Evolutionary conservation across 2,888 invertebrate genomes (phyloP).

Genomic region (Athetis lepigone): DNA sequence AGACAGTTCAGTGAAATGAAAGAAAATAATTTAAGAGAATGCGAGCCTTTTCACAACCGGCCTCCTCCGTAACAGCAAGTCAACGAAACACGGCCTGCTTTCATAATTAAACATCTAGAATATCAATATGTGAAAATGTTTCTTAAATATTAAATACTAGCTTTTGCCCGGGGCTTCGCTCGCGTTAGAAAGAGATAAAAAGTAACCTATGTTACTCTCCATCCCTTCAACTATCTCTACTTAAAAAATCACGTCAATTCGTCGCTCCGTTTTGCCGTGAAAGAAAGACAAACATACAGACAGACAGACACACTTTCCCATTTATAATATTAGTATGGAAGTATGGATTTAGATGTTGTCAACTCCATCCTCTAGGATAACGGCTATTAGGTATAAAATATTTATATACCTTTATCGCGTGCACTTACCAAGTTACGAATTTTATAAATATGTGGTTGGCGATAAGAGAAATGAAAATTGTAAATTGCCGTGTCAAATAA

Average conservation of each 20-base stretch:
- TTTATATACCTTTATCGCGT: slow-evolving; percentile 47
- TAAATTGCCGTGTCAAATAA: slow-evolving; percentile 80
- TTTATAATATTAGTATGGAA: no score
- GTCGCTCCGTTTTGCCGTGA: no score
- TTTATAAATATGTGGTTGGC: slow-evolving; percentile 60
- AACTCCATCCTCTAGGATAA: slow-evolving; percentile 11
- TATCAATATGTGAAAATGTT: slow-evolving; percentile 4
- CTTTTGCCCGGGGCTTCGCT: no score
- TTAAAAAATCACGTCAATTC: no score
- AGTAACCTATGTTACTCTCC: no score
- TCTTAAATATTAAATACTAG: no score
- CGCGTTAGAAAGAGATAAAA: no score
- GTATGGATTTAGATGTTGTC: slow-evolving; percentile 14
- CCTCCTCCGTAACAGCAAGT: slow-evolving; percentile 59
- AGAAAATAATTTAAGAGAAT: slow-evolving; percentile 71
- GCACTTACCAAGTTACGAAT: slow-evolving; percentile 46
- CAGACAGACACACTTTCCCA: no score
- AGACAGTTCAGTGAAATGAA: slow-evolving; percentile 68
- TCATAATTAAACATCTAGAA: slow-evolving; percentile 29
- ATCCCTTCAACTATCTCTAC: no score
- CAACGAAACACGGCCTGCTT: slow-evolving; percentile 57
- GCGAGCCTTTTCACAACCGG: slow-evolving; percentile 64
- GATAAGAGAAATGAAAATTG: slow-evolving; percentile 85
- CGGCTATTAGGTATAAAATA: slow-evolving; percentile 29
- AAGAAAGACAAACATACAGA: no score